Percentiles rank a stretch among this genome's conserved stretches.
Evolutionary conservation across 2,888 invertebrate genomes (phyloP).

Genomic region (Ypsolopha scabrella): DNA sequence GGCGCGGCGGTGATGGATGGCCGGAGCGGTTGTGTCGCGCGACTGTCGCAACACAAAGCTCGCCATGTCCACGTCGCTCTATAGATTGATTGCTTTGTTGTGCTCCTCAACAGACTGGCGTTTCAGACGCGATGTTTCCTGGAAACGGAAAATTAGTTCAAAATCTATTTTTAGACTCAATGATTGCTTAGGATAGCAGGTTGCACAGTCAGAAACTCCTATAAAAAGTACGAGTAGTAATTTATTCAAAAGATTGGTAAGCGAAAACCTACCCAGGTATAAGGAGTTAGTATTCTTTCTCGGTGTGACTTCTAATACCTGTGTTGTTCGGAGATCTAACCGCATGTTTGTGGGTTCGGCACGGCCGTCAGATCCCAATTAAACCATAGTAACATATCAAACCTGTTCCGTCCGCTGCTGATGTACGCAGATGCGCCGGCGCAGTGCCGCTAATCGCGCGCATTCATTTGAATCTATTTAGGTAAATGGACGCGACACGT

Average conservation of each 20-base stretch:
- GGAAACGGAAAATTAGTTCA: background rate
- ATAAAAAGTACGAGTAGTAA: too few relatives aligned
- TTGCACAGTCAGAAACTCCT: too few relatives aligned
- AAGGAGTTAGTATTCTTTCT: too few relatives aligned
- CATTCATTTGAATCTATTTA: conserved; percentile 53
- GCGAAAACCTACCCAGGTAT: too few relatives aligned
- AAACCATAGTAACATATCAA: conserved; percentile 40
- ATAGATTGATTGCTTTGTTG: conserved; percentile 24
- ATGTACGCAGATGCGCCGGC: conserved; percentile 23
- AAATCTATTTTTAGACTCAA: background rate
- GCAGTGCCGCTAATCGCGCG: conserved; percentile 29
- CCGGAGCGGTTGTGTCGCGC: conserved; percentile 17
- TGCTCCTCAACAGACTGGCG: conserved; percentile 11
- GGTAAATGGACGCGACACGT: conserved; percentile 33
- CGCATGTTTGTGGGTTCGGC: conserved; percentile 8
- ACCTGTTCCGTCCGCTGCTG: conserved; percentile 30
- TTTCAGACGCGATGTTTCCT: conserved; percentile 6
- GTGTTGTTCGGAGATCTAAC: background rate
- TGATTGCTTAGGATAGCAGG: too few relatives aligned
- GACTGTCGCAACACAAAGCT: conserved; percentile 23
- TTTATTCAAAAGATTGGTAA: too few relatives aligned
- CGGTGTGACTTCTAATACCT: too few relatives aligned
- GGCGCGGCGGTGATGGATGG: conserved; percentile 18
- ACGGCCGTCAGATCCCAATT: conserved; percentile 35
- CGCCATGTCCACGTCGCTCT: conserved; percentile 14